Evolutionary conservation across 2,113 vertebrate genomes (phyloP).

Genomic region (Butastur rufipennis): DNA sequence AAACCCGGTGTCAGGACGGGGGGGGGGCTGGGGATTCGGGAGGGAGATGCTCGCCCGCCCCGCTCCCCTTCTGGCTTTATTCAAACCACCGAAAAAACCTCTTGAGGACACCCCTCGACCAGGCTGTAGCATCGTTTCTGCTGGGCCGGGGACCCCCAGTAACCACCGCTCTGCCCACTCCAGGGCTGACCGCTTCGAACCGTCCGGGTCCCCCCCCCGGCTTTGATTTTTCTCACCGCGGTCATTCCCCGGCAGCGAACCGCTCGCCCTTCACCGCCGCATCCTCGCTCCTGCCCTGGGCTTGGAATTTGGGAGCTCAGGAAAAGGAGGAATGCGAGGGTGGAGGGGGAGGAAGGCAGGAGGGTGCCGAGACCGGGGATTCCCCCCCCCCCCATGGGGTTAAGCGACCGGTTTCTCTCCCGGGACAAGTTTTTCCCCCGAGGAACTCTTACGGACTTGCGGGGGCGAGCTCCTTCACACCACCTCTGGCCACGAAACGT

Average conservation of each 20-base stretch:
- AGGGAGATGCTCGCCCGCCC: accelerated
- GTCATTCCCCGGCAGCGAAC: not conserved
- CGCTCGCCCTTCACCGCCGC: not conserved
- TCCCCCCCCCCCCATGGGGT: no score
- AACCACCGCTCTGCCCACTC: not conserved
- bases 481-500: conserved; percentile 45
- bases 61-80: not conserved
- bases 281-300: not conserved
- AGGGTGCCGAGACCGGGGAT: not conserved
- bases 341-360: not conserved
- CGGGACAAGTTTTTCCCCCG: not conserved
- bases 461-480: conserved; percentile 15
- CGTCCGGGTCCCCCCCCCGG: no score
- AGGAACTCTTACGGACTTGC: not conserved
- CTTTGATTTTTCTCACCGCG: no score
- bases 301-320: not conserved
- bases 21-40: not conserved
- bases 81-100: not conserved
- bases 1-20: accelerated
- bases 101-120: not conserved
- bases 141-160: not conserved
- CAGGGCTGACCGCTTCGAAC: not conserved
- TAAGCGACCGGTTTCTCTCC: not conserved
- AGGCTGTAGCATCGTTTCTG: not conserved
- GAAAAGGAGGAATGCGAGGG: not conserved